Conservation (phyloP, 2,888 invertebrate species). For the Catocala nupta region DNA sequence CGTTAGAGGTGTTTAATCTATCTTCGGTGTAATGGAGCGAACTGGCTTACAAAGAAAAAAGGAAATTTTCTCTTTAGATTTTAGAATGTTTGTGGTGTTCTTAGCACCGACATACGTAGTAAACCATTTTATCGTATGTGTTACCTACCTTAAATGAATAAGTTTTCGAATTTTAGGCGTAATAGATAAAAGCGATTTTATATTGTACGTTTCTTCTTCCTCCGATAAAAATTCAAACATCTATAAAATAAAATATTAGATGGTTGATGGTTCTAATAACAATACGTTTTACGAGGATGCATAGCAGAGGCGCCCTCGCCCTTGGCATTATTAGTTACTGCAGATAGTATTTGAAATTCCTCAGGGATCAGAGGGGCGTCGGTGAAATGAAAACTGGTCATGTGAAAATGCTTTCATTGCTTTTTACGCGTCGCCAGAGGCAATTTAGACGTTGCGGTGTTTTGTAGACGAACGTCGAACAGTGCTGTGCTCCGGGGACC, state of each 20-base stretch:
- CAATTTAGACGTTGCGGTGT: constrained; percentile 82
- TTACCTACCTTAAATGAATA: constrained; percentile 3
- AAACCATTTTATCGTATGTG: constrained; percentile 5
- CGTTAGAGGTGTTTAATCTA: constrained; percentile 13
- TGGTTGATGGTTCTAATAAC: constrained; percentile 59
- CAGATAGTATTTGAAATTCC: constrained; percentile 84
- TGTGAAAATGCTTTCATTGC: constrained; percentile 86
- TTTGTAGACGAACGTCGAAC: constrained; percentile 59
- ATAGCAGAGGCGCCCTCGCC: constrained; percentile 63
- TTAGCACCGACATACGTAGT: not conserved
- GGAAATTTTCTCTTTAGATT: not conserved
- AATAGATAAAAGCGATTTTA: not conserved
- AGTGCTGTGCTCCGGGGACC: constrained; percentile 59
- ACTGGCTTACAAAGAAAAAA: constrained; percentile 10
- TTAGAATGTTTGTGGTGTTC: not conserved
- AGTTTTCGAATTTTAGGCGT: not conserved
- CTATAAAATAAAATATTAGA: constrained; percentile 57
- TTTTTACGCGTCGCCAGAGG: constrained; percentile 84
- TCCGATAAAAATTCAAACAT: constrained; percentile 50
- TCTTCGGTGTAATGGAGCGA: constrained; percentile 10
- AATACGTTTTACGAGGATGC: constrained; percentile 64
- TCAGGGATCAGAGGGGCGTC: constrained; percentile 77
- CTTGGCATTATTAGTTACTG: constrained; percentile 77
- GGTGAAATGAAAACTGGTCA: constrained; percentile 83
- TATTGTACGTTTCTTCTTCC: constrained; percentile 31